Evolutionary conservation across 2,888 invertebrate species (phyloP), one percentile per base, ranked within the genome.

Genomic region (Colletes collaris): DNA sequence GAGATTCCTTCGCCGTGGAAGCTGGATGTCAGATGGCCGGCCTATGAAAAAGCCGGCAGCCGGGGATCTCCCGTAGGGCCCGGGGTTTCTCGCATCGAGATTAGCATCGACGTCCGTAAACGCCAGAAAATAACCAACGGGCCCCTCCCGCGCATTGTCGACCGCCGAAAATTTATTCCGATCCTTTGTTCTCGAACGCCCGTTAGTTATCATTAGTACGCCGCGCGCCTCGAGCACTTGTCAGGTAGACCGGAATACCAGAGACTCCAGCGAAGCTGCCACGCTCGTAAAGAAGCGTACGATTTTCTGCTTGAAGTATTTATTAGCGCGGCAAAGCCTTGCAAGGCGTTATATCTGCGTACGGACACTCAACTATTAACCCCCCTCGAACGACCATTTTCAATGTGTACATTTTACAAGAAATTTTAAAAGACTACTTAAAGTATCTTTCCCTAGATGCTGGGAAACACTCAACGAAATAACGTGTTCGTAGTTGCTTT

Each of bases 131-230:
- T 88, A 84, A 87, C 81, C 84, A 78, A 72, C 79, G 70, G 70
- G 65, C 59, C 79, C 79, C 81, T 74, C 82, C 69, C 87, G 80
- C 83, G 77, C 75, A 77, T 75, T 78, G 79, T 83, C 85, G 79
- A 70, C 75, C 75, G 60, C 71, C 83, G 83, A 87, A 87, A 86
- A 87, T 88, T 88, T 88, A 88, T 88, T 88, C 86, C 81, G 70
- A 87, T 79, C 88, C 88, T 88, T 88, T 88, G 87, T 88, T 88
- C 88, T 73, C 79, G 64, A 55, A 67, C 79, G 86, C 86, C 85
- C 84, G 83, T 88, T 88, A 83, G 84, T 88, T 88, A 88, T 88
- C 87, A 88, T 88, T 86, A 86, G 86, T 87, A 86, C 83, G 78
- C 79, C 69, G 68, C 76, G 65, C 76, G 87, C 84, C 81, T 65